Conservation (phyloP, 2,113 vertebrate species). For the Arothron firmamentum region DNA sequence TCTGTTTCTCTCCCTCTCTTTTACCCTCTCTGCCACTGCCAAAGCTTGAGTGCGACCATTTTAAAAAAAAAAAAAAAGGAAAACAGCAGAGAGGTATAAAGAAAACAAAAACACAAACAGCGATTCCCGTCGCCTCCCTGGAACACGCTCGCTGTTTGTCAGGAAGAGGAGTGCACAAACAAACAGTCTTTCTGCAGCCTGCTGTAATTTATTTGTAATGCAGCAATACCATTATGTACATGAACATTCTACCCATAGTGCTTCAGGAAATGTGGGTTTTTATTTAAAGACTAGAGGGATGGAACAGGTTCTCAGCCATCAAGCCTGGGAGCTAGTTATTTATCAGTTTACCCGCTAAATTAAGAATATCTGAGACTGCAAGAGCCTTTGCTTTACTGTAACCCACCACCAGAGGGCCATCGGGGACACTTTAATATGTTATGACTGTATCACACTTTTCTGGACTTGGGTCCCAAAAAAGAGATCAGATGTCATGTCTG, state of each 20-base stretch:
- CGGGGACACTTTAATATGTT: too few relatives aligned
- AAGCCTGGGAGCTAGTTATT: too few relatives aligned
- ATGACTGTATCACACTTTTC: too few relatives aligned
- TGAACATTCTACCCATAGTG: constrained; percentile 3
- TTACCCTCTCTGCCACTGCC: constrained; percentile 53
- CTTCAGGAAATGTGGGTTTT: constrained; percentile 20
- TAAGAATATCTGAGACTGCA: too few relatives aligned
- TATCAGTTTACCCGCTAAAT: too few relatives aligned
- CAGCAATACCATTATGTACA: constrained; percentile 19
- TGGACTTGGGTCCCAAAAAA: too few relatives aligned
- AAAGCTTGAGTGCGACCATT: constrained; percentile 64
- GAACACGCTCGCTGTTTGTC: constrained; percentile 27
- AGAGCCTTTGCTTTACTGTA: too few relatives aligned
- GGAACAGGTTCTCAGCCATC: too few relatives aligned
- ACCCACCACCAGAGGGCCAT: too few relatives aligned
- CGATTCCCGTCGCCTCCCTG: constrained; percentile 43
- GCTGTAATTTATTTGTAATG: constrained; percentile 45
- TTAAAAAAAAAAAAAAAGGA: constrained; percentile 14
- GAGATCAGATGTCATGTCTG: too few relatives aligned
- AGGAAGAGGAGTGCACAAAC: constrained; percentile 14
- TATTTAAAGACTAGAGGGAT: constrained; percentile 35
- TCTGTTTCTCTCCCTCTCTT: constrained; percentile 72
- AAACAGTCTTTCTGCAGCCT: constrained; percentile 14
- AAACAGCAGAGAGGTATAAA: constrained; percentile 69
- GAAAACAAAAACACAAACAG: constrained; percentile 74